Evolutionary conservation across 2,113 vertebrate species (phyloP), one percentile per base, ranked within the genome.

Genomic region (Lamprologus ornatipinnis): DNA sequence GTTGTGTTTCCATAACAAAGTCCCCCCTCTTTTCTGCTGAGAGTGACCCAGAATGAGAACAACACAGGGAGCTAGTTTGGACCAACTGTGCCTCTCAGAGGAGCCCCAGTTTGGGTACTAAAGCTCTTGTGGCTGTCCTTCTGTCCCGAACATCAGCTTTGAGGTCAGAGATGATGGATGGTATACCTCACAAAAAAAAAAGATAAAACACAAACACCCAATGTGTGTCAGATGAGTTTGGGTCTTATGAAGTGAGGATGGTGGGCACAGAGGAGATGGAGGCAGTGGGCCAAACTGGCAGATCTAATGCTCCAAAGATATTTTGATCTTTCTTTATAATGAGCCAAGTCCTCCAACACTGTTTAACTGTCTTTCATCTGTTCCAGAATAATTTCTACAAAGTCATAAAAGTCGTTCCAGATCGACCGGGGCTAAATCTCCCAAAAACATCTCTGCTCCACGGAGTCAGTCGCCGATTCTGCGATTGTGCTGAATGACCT

Each of bases 1-100:
- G 80, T 53, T 81, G 31, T 58, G 63, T 85, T 90, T 85, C 63
- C 31, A 54, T 57, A 87, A 82, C 31, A 86, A 87, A 88, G 3
- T 15, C 57, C 12, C 49, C 58, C 55, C 37, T 83, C 70, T 35
- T 31, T 40, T 33, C 85, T 82, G 70, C 17, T 86, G 82, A 92
- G 45, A 37, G 68, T 90, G 90, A 93, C 93, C 93, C 86, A 95
- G 91, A 95, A 93, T 85, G 42, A 81, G 88, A 88, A 88, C 82
- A 82, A 85, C 87, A 81, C 82, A 85, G 31, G 15, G 84, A 78
- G 58, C 84, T 84, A 68, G 82, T 78, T 82, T 78, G 80, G 54
- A 78, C 83, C 45, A n/a, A 89, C 15, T 47, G 23, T 54, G 37
- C 19, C 57, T 91, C 90, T 75, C 89, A 9, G 84, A 53, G 79